Conservation (phyloP, 2,888 invertebrate species). For the Aleiodes testaceus region DNA sequence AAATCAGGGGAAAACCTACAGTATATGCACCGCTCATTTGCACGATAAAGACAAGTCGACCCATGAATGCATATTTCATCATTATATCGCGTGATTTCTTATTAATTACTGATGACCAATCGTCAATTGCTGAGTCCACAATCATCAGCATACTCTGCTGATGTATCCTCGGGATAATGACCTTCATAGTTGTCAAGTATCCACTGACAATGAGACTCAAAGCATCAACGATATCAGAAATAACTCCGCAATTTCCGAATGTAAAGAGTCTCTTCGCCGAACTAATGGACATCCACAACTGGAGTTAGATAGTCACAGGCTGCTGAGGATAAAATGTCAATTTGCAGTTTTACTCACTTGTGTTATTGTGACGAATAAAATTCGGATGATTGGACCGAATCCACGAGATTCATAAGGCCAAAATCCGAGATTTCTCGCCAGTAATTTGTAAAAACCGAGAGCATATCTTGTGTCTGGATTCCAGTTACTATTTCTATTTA, state of each 20-base stretch:
- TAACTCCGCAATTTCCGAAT: conserved; percentile 45
- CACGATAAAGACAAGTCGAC: conserved; percentile 42
- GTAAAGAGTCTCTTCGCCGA: conserved; percentile 40
- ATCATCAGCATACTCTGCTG: conserved; percentile 43
- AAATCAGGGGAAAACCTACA: conserved; percentile 44
- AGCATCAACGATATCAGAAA: conserved; percentile 44
- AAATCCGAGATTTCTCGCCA: conserved; percentile 39
- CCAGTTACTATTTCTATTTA: conserved; percentile 25
- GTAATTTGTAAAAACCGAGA: conserved; percentile 40
- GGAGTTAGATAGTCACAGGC: conserved; percentile 6
- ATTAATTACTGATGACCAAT: conserved; percentile 44
- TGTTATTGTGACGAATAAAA: conserved; percentile 17
- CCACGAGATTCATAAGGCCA: conserved; percentile 37
- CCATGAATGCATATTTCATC: conserved; percentile 42
- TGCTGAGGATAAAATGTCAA: background rate
- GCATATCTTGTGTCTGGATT: conserved; percentile 40
- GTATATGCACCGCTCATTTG: conserved; percentile 47
- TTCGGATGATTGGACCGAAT: conserved; percentile 29
- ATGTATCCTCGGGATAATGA: conserved; percentile 39
- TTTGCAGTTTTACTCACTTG: conserved; percentile 36
- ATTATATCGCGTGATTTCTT: conserved; percentile 41
- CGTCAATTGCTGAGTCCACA: conserved; percentile 43
- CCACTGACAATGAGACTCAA: conserved; percentile 43
- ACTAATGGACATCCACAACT: conserved; percentile 49
- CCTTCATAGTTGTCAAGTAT: conserved; percentile 46